Evolutionary conservation across 2,888 invertebrate species (phyloP).

Genomic region (Plutella xylostella): DNA sequence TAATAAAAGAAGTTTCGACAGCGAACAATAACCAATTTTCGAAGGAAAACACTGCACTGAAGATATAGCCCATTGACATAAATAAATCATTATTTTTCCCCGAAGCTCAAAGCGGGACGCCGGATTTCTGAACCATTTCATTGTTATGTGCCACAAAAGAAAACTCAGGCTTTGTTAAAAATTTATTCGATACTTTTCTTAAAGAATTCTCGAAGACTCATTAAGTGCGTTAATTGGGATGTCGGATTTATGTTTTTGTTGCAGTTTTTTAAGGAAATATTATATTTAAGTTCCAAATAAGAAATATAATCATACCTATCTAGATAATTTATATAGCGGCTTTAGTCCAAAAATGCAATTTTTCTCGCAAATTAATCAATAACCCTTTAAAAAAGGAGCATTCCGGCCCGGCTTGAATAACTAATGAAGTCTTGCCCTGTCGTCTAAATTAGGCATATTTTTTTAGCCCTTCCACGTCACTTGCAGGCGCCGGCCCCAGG

Average conservation of each 20-base stretch:
- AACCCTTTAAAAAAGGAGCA: background rate
- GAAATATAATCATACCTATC: background rate
- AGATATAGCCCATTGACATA: conserved; percentile 62
- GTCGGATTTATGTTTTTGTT: background rate
- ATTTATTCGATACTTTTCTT: conserved; percentile 60
- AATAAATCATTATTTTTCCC: conserved; percentile 61
- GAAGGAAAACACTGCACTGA: conserved; percentile 48
- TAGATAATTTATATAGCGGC: background rate
- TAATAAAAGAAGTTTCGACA: conserved; percentile 63
- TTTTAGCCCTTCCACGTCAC: conserved; percentile 32
- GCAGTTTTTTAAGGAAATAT: background rate
- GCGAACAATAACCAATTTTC: conserved; percentile 65
- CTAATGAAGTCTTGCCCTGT: background rate
- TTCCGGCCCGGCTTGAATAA: conserved; percentile 1
- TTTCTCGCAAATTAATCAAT: background rate
- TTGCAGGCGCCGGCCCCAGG: conserved; percentile 31
- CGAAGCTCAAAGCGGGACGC: conserved; percentile 10
- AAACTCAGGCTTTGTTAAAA: conserved; percentile 62
- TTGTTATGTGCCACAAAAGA: conserved; percentile 64
- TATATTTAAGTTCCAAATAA: background rate
- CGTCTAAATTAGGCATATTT: conserved; percentile 22
- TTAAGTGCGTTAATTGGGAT: background rate
- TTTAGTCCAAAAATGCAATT: background rate
- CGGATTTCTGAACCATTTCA: conserved; percentile 36
- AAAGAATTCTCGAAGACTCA: conserved; percentile 16